Base-by-base conservation (phyloP, 1,140 invertebrate genomes). In the Leptinotarsa defecta region DNA sequence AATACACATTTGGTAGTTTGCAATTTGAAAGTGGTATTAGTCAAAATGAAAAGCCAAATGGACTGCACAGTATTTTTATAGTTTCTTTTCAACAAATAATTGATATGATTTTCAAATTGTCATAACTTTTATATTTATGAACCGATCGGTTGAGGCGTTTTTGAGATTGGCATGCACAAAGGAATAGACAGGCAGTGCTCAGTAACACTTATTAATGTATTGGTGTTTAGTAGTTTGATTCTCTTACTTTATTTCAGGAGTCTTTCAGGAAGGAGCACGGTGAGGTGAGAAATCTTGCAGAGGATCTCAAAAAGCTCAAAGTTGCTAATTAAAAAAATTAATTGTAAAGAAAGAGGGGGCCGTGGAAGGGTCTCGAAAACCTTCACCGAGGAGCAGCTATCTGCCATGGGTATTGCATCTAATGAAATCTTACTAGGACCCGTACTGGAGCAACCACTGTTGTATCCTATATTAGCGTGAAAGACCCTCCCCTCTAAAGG, bases 391-490 rank as follows among this genome's bases (percentile, higher is more conserved):
- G 92, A 93, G 80, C 89, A 91, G 74, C 82, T 91, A 67, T 84
- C 83, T 74, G 77, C 81, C 49, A 76, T 91, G n/a, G 91, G 91
- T 3, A 87, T 91, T 71, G 84, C 86, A 2, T 87, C 87, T 74
- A 71, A 78, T 76, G 92, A 94, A 79, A 81, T 87, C 22, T 79
- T 91, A 19, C 88, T 90, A 22, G 87, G 88, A 3, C 87, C 90
- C 52, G 88, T 90, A 19, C 85, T 90, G 2, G 88, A 91, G 78
- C 92, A 92, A 22, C 92, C 92, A 13, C 89, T 90, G 61, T 86
- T 91, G 43, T 94, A 90, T 87, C 92, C 92, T 6, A 79, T 86
- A 0, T 77, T 92, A 20, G 87, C 90, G 15, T 89, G 88, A 75
- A 91, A 27, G 91, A 79, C 90, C 92, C 15, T 86, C 90, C 5